Percentiles rank a stretch among this genome's conserved stretches.
phyloP scores from a whole-genome alignment of 2,797 vertebrate genomes.

The Geotrypetes seraphini region DNA sequence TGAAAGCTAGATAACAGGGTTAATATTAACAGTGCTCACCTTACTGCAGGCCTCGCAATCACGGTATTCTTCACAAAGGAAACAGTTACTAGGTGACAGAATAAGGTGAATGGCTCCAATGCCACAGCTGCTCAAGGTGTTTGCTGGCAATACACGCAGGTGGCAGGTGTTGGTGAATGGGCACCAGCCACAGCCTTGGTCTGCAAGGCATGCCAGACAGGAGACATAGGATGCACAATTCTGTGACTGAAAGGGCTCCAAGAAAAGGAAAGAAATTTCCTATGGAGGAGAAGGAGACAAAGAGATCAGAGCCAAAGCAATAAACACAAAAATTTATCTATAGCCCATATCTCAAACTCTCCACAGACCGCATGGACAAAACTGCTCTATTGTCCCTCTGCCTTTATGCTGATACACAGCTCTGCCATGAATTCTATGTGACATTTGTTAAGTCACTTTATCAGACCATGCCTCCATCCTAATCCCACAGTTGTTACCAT shows the following conservation, averaged over 20 bases:
- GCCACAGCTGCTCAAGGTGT: slow-evolving; percentile 39
- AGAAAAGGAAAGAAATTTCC: slow-evolving; percentile 88
- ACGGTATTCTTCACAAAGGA: slow-evolving; percentile 78
- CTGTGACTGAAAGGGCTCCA: slow-evolving; percentile 78
- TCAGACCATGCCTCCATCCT: too few relatives aligned
- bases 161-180: slow-evolving; percentile 63
- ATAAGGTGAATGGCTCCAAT: slow-evolving; percentile 57
- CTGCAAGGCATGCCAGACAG: slow-evolving; percentile 77
- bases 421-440: too few relatives aligned
- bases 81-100: slow-evolving; percentile 69
- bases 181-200: slow-evolving; percentile 89
- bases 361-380: too few relatives aligned
- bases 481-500: too few relatives aligned
- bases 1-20: too few relatives aligned
- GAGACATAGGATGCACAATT: slow-evolving; percentile 68
- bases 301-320: too few relatives aligned
- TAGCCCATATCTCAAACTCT: too few relatives aligned
- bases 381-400: too few relatives aligned
- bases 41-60: slow-evolving; percentile 80
- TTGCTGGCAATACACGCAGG: slow-evolving; percentile 40
- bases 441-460: too few relatives aligned
- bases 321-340: too few relatives aligned
- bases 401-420: too few relatives aligned
- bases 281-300: slow-evolving; percentile 10
- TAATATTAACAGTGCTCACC: slow-evolving; percentile 47